Evolutionary conservation across 2,797 vertebrate species (phyloP), one percentile per base, ranked within the genome.

Genomic region (Lepilemur ruficaudatus): DNA sequence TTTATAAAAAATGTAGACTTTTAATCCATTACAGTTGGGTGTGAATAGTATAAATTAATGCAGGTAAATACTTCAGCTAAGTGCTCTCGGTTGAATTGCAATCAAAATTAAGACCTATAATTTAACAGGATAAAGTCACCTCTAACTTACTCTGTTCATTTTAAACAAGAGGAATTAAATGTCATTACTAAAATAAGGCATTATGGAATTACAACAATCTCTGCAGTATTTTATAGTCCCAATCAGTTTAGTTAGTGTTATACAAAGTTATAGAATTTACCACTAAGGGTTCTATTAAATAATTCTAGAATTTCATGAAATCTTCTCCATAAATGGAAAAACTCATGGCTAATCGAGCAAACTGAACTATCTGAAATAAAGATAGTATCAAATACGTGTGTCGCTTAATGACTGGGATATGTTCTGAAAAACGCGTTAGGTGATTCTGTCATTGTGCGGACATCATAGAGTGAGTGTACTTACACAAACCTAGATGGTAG

Each of bases 91-190:
- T 57, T 97, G 89, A 95, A 97, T 93, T 96, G 93, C 85, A 96
- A 95, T 94, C 80, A 96, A 96, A 97, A 83, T 93, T 13, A 91
- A 98, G 95, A 82, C 38, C 61, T 96, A 73, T 89, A 97, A 81
- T 98, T 97, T 96, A 98, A 95, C 57, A 97, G 50, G 93, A 95
- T 85, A 96, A 81, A 8, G 92, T 94, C 95, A 98, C 89, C 93
- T 96, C 86, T 91, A 98, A 97, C 69, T 97, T 96, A 70, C 25
- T 81, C 83, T 86, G 41, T 86, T 89, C 94, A 91, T 93, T 97
- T 98, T 96, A 75, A 96, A 94, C 61, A 96, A 97, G 83, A 90
- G 72, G 98, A 94, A 89, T 30, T 43, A 81, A 98, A 93, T 89
- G 91, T 95, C 83, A 52, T 97, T 81, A 95, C 89, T 93, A 91